These are phyloP conservation scores for Rhynchophorus ferrugineus DNA, from an alignment of 1,140 invertebrate genomes.

Conservation along the genomic window DNA sequence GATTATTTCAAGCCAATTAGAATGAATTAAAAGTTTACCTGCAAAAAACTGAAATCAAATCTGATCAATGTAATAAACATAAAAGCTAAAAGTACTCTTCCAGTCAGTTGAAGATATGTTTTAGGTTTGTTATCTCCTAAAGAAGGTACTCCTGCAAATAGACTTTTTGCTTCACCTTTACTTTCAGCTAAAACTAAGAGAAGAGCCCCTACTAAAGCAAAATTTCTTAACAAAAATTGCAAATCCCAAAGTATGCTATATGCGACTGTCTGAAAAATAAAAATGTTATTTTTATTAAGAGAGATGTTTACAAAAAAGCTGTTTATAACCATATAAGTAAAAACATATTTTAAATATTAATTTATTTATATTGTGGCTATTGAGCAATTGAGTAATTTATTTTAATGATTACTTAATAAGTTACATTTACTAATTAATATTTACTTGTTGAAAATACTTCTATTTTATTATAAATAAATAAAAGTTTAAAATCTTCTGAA, in stretches of 20 bases:
- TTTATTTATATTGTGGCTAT: too few species aligned
- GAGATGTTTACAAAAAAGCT: slow-evolving; percentile 1
- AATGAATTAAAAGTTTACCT: slow-evolving; percentile 49
- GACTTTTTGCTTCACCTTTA: slow-evolving; percentile 79
- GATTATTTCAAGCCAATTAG: neutral
- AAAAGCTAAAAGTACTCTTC: slow-evolving; percentile 91
- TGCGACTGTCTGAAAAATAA: slow-evolving; percentile 77
- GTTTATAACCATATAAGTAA: too few species aligned
- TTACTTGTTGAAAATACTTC: too few species aligned
- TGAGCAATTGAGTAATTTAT: too few species aligned
- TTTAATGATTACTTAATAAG: too few species aligned
- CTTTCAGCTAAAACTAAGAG: slow-evolving; percentile 92
- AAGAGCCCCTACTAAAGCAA: slow-evolving; percentile 93
- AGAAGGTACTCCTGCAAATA: slow-evolving; percentile 97
- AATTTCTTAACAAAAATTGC: slow-evolving; percentile 91
- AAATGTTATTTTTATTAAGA: slow-evolving; percentile 19
- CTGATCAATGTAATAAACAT: slow-evolving; percentile 97
- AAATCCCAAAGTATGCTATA: slow-evolving; percentile 98
- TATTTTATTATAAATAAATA: too few species aligned
- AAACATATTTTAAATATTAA: too few species aligned
- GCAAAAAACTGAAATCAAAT: slow-evolving; percentile 85
- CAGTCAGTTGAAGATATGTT: slow-evolving; percentile 92
- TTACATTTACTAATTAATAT: too few species aligned
- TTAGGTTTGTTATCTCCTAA: slow-evolving; percentile 97
- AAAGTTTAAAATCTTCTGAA: too few species aligned